Conservation (phyloP, 2,888 invertebrate species). For the Neoaliturus tenellus region DNA sequence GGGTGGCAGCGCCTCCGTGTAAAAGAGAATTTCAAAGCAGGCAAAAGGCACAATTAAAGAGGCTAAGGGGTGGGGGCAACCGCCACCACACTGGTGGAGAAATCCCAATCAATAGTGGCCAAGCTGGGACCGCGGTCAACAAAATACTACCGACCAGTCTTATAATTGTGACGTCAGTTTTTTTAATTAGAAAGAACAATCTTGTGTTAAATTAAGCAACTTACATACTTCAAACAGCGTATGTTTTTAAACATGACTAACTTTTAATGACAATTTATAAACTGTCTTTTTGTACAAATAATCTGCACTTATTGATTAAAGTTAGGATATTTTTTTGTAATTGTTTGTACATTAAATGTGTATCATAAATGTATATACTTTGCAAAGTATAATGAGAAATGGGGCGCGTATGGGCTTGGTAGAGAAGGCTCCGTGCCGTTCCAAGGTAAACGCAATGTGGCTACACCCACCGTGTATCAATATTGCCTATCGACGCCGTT, state of each 20-base stretch:
- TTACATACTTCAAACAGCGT: too few relatives aligned
- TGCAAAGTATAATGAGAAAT: too few relatives aligned
- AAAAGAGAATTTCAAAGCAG: conserved; percentile 61
- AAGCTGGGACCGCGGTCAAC: conserved; percentile 2
- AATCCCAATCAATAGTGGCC: conserved; percentile 42
- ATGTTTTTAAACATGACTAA: too few relatives aligned
- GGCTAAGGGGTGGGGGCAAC: conserved; percentile 56
- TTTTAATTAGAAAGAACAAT: too few relatives aligned
- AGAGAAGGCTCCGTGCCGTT: not conserved
- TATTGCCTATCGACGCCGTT: conserved; percentile 28
- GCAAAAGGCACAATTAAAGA: conserved; percentile 61
- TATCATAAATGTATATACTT: too few relatives aligned
- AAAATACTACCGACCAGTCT: not conserved
- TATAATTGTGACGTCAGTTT: not conserved
- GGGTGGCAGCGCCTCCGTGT: conserved; percentile 54
- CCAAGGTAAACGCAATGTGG: not conserved
- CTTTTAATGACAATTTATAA: too few relatives aligned
- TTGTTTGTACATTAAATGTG: too few relatives aligned
- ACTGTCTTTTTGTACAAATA: too few relatives aligned
- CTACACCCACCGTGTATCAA: conserved; percentile 13
- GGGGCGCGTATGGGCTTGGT: too few relatives aligned
- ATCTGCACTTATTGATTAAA: too few relatives aligned
- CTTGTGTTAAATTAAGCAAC: too few relatives aligned
- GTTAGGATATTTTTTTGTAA: too few relatives aligned
- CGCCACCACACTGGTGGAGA: conserved; percentile 12